Percentiles rank a stretch among this genome's conserved stretches.
Conservation (phyloP, 2,888 invertebrate genomes). For the Tenthredo livida region DNA sequence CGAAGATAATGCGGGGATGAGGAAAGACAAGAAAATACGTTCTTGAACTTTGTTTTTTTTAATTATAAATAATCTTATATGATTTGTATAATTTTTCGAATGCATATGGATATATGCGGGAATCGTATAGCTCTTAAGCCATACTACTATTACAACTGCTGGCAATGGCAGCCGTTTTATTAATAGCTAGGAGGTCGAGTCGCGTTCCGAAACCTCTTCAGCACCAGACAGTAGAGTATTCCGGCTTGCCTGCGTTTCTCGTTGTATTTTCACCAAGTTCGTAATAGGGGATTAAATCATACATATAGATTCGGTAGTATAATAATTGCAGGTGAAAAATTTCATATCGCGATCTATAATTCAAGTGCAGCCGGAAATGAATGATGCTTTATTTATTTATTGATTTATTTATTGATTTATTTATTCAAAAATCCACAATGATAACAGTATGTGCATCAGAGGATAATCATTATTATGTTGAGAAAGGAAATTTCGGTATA, state of each 20-base stretch:
- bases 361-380: background rate
- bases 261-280: conserved; percentile 37
- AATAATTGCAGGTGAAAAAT: background rate
- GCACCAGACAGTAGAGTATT: conserved; percentile 69
- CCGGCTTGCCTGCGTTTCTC: conserved; percentile 55
- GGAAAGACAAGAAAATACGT: background rate
- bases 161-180: conserved; percentile 73
- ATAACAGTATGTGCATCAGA: background rate
- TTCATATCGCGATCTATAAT: background rate
- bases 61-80: background rate
- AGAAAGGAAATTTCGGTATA: background rate
- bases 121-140: background rate
- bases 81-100: background rate
- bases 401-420: background rate
- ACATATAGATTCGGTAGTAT: background rate
- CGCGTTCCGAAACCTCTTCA: conserved; percentile 74
- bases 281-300: background rate
- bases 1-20: background rate
- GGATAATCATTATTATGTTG: background rate
- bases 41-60: no score
- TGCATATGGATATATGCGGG: background rate
- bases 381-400: background rate
- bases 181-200: conserved; percentile 77
- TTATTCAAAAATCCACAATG: background rate
- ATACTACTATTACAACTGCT: conserved; percentile 61